A percentile compares a stretch with the other conserved stretches of the same genome.
phyloP scores from a whole-genome alignment of 2,888 invertebrate genomes.

The Epinotia demarniana region DNA sequence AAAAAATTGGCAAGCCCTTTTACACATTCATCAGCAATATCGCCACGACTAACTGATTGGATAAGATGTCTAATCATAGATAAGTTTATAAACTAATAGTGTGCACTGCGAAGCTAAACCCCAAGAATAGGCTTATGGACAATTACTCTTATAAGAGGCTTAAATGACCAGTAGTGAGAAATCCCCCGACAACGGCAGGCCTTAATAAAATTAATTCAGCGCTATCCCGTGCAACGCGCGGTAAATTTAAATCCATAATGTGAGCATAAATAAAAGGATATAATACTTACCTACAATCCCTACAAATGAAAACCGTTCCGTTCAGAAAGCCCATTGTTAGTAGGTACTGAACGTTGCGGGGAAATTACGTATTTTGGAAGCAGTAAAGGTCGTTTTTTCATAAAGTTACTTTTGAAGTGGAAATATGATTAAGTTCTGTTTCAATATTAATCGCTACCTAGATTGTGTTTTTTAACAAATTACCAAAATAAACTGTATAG shows the following conservation, averaged over 20 bases:
- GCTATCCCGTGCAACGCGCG: slow-evolving; percentile 38
- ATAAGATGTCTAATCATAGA: not conserved
- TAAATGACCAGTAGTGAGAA: slow-evolving; percentile 33
- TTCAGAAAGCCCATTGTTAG: slow-evolving; percentile 63
- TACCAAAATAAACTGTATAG: not conserved
- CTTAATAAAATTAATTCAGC: slow-evolving; percentile 44
- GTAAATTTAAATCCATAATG: slow-evolving; percentile 42
- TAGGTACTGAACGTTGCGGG: slow-evolving; percentile 47
- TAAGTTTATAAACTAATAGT: not conserved
- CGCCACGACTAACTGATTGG: no score
- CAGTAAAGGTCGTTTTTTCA: slow-evolving; percentile 52
- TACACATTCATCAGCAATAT: no score
- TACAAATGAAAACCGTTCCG: slow-evolving; percentile 62
- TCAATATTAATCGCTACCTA: not conserved
- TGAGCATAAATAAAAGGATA: slow-evolving; percentile 40
- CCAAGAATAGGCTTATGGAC: slow-evolving; percentile 29
- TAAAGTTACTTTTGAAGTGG: slow-evolving; percentile 22
- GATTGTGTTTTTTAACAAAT: not conserved
- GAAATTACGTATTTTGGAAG: slow-evolving; percentile 53
- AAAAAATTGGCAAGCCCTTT: not conserved
- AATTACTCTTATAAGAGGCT: slow-evolving; percentile 33
- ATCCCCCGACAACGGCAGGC: slow-evolving; percentile 31
- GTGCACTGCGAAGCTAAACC: not conserved
- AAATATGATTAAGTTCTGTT: not conserved
- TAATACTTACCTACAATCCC: slow-evolving; percentile 30